Conservation (phyloP, 2,888 invertebrate genomes). For the Cosmia pyralina region DNA sequence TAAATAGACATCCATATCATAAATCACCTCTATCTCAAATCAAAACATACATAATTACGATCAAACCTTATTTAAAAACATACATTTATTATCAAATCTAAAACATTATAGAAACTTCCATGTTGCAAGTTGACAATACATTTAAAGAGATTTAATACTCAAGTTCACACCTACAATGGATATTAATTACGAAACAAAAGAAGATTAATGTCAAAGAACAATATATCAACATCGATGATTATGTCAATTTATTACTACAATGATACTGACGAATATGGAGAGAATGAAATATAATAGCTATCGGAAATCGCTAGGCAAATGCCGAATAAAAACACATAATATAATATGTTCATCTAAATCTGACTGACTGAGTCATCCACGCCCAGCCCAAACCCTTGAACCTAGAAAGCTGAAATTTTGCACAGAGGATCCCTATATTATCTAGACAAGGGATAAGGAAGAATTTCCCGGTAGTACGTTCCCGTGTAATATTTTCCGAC, state of each 20-base stretch:
- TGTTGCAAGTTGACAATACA: slow-evolving; percentile 12
- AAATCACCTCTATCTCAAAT: slow-evolving; percentile 27
- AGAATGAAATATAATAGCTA: slow-evolving; percentile 23
- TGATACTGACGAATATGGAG: slow-evolving; percentile 1
- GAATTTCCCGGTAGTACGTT: too few species aligned
- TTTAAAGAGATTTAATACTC: slow-evolving; percentile 13
- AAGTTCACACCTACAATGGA: slow-evolving; percentile 51
- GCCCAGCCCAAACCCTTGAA: too few species aligned
- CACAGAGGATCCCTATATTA: too few species aligned
- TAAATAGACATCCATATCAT: slow-evolving; percentile 11
- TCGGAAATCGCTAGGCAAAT: not conserved
- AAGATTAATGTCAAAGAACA: slow-evolving; percentile 41
- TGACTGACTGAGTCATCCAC: too few species aligned
- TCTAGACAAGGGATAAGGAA: too few species aligned
- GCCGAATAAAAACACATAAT: not conserved
- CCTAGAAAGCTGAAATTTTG: too few species aligned
- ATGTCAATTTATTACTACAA: slow-evolving; percentile 10
- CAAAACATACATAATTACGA: slow-evolving; percentile 25
- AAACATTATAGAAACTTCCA: slow-evolving; percentile 45
- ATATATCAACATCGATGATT: slow-evolving; percentile 35
- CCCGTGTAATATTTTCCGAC: too few species aligned
- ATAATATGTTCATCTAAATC: not conserved
- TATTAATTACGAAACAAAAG: slow-evolving; percentile 32
- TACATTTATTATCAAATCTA: slow-evolving; percentile 22
- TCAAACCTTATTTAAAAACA: slow-evolving; percentile 16